These are phyloP conservation scores for Sebastes oblongus DNA, from an alignment of 2,797 vertebrate genomes.

Conservation along the genomic window DNA sequence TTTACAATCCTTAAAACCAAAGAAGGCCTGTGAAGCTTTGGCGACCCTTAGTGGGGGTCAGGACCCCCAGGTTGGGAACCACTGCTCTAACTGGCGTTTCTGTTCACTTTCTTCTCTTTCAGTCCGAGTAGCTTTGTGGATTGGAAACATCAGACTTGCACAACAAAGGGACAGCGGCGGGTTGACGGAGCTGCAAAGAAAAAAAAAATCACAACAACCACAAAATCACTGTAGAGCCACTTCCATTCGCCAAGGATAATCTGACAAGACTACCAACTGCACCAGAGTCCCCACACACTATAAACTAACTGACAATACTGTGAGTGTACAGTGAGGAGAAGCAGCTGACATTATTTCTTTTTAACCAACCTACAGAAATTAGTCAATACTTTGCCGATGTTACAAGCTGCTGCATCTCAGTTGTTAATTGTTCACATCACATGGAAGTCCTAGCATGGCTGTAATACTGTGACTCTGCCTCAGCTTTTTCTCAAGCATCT, in stretches of 20 bases:
- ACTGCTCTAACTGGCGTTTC: constrained; percentile 7
- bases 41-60: no score
- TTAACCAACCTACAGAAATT: constrained; percentile 18
- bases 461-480: constrained; percentile 51
- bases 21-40: no score
- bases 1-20: no score
- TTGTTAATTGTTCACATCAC: constrained; percentile 26
- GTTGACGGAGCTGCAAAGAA: constrained; percentile 41
- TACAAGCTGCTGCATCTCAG: constrained; percentile 33
- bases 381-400: constrained; percentile 25
- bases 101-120: constrained; percentile 50
- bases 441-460: constrained; percentile 32
- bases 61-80: no score
- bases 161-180: constrained; percentile 24
- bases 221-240: constrained; percentile 37
- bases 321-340: constrained; percentile 53
- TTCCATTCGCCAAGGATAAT: constrained; percentile 57
- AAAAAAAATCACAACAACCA: constrained; percentile 5
- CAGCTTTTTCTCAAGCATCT: constrained; percentile 32
- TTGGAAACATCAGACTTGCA: constrained; percentile 24
- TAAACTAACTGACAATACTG: constrained; percentile 59
- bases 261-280: constrained; percentile 22
- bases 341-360: constrained; percentile 35
- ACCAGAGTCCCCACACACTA: constrained; percentile 8
- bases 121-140: constrained; percentile 71